These are phyloP conservation scores for Andricus grossulariae DNA, from an alignment of 1,140 invertebrate species.

Conservation along the genomic window DNA sequence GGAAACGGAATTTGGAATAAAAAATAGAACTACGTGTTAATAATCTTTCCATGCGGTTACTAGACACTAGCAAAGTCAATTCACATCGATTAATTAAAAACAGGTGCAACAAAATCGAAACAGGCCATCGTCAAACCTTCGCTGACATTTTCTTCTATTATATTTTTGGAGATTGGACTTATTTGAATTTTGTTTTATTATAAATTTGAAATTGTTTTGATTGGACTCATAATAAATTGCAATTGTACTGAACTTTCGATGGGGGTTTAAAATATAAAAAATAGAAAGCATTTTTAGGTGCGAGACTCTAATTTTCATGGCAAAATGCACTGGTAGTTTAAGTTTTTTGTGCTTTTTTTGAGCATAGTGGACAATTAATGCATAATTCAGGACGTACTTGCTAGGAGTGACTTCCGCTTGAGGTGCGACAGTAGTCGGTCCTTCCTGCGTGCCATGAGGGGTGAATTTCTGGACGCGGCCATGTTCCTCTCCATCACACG, in stretches of 20 bases:
- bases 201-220: conserved; percentile 24
- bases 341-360: conserved; percentile 35
- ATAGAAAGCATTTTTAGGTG: conserved; percentile 1
- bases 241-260: conserved; percentile 8
- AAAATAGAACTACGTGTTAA: conserved; percentile 30
- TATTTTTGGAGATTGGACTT: neutral
- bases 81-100: conserved; percentile 70
- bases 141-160: conserved; percentile 33
- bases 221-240: conserved; percentile 13
- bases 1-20: conserved; percentile 18
- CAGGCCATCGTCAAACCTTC: conserved; percentile 54
- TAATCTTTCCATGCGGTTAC: conserved; percentile 71
- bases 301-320: neutral
- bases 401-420: conserved; percentile 85
- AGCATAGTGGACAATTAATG: conserved; percentile 42
- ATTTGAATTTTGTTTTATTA: conserved; percentile 37
- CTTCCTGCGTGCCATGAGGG: conserved; percentile 90
- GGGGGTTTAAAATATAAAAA: neutral
- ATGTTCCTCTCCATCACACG: conserved; percentile 92
- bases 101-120: conserved; percentile 62
- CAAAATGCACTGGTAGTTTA: neutral
- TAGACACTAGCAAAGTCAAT: conserved; percentile 66
- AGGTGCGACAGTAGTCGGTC: conserved; percentile 84
- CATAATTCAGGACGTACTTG: conserved; percentile 81
- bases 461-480: conserved; percentile 80